These are phyloP conservation scores for Hipposideros larvatus DNA, from an alignment of 2,797 vertebrate species.

Conservation along the genomic window DNA sequence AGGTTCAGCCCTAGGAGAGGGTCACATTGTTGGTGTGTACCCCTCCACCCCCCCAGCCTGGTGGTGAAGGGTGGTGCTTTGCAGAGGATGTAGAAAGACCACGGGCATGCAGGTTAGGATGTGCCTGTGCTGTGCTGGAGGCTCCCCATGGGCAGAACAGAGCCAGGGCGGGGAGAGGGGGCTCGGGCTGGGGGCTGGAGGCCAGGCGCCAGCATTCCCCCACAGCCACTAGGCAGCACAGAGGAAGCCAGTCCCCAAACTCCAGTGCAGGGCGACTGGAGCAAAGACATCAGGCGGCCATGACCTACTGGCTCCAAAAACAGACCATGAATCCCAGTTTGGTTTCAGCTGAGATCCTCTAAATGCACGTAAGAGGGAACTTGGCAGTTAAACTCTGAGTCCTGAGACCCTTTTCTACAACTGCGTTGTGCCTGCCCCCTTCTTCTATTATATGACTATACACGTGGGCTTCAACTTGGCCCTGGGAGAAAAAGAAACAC, in stretches of 20 bases:
- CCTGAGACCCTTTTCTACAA: neutral
- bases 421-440: neutral
- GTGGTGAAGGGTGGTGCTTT: neutral
- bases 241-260: neutral
- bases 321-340: neutral
- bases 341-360: neutral
- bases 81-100: neutral
- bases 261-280: neutral
- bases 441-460: neutral
- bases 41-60: fast-evolving
- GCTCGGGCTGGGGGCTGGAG: neutral
- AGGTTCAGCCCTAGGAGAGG: neutral
- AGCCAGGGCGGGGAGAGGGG: too few species aligned
- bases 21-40: too few species aligned
- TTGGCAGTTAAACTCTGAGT: neutral
- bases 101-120: neutral
- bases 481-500: neutral
- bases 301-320: neutral
- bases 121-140: fast-evolving
- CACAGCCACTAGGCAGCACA: neutral
- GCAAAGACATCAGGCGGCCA: neutral
- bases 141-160: fast-evolving
- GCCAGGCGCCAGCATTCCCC: neutral
- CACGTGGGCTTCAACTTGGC: fast-evolving
- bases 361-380: neutral